A percentile compares a stretch with the other conserved stretches of the same genome.
Conservation (phyloP, 2,797 vertebrate species). For the Kryptopterus vitreolus region DNA sequence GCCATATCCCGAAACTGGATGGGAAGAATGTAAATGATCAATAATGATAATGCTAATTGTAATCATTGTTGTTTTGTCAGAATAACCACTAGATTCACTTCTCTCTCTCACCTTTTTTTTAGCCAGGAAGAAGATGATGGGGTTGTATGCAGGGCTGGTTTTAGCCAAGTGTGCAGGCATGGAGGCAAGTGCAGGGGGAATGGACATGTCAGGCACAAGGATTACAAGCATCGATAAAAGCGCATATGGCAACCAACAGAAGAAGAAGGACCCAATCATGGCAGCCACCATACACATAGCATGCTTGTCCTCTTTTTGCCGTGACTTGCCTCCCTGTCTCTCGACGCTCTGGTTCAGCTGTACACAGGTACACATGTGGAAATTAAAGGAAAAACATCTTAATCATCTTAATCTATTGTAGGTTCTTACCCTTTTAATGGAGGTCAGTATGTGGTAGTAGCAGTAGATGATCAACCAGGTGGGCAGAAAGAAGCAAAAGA, state of each 20-base stretch:
- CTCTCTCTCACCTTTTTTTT: conserved; percentile 71
- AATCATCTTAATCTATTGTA: not conserved
- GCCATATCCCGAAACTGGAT: conserved; percentile 19
- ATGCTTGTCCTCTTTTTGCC: conserved; percentile 69
- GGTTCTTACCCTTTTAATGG: conserved; percentile 64
- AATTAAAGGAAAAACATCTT: not conserved
- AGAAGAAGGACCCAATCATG: conserved; percentile 73
- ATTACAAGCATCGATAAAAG: conserved; percentile 71
- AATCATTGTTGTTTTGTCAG: not conserved
- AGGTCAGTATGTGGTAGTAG: conserved; percentile 66
- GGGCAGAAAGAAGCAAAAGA: conserved; percentile 67
- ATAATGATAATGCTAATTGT: not conserved
- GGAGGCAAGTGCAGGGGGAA: conserved; percentile 73
- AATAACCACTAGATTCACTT: not conserved
- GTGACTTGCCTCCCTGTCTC: conserved; percentile 68
- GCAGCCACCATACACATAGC: conserved; percentile 71
- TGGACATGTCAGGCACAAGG: conserved; percentile 67
- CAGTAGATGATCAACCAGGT: conserved; percentile 69
- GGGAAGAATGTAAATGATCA: not conserved
- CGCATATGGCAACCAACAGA: conserved; percentile 79
- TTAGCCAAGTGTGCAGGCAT: conserved; percentile 79
- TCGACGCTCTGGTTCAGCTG: conserved; percentile 77
- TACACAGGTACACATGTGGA: not conserved
- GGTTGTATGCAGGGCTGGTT: conserved; percentile 76
- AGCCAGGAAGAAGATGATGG: conserved; percentile 76